Conservation (phyloP, 2,113 vertebrate genomes). For the Zosterops pallidus region DNA sequence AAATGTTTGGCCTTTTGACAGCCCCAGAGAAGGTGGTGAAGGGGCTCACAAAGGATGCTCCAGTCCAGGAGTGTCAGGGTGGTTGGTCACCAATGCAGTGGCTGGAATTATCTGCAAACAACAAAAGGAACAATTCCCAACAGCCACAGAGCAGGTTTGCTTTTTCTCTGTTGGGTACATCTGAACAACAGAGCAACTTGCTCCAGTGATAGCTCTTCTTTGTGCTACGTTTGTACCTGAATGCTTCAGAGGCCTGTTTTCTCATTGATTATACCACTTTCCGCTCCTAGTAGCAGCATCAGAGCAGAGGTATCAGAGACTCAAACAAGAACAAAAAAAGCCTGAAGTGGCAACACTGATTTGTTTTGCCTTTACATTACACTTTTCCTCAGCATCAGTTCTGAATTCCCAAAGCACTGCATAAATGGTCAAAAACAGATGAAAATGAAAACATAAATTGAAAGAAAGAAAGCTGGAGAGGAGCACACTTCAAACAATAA, state of each 20-base stretch:
- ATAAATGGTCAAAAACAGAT: constrained; percentile 50
- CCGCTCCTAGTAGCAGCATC: not conserved
- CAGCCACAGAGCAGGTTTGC: not conserved
- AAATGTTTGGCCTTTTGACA: not conserved
- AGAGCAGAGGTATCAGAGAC: not conserved
- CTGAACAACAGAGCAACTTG: not conserved
- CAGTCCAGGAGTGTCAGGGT: not conserved
- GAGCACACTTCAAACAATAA: not conserved
- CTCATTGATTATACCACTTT: not conserved
- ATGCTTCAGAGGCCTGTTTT: not conserved
- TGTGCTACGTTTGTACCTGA: not conserved
- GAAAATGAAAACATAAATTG: constrained; percentile 40
- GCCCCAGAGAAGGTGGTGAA: not conserved
- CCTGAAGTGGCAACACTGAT: not conserved
- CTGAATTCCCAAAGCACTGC: constrained; percentile 27
- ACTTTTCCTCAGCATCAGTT: not conserved
- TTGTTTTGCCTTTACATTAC: not conserved
- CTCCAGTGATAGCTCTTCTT: not conserved
- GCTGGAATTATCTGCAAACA: not conserved
- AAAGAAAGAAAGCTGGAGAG: constrained; percentile 35
- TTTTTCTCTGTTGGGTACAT: not conserved
- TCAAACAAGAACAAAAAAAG: not conserved
- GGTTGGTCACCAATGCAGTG: not conserved
- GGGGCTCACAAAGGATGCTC: not conserved
- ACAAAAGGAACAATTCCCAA: not conserved